Evolutionary conservation across 2,113 vertebrate genomes (phyloP).

Genomic region (Narcine bancroftii): DNA sequence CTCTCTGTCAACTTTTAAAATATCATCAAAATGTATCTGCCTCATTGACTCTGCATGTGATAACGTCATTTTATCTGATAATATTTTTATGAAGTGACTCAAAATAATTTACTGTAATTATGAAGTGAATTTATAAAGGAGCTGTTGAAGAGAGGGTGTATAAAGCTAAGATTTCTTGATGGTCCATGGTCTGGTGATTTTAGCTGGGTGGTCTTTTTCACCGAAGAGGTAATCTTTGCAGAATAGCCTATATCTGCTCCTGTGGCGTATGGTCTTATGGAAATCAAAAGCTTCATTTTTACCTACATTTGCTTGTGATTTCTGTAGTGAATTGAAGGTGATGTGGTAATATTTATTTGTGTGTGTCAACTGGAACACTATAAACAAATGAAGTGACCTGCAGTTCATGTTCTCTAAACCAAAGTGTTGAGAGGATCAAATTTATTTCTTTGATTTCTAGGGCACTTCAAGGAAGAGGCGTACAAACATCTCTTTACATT

Average conservation of each 20-base stretch:
- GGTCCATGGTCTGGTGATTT: not conserved
- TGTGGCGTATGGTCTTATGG: too few relatives aligned
- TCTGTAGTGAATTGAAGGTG: not conserved
- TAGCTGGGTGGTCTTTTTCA: not conserved
- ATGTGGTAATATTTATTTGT: not conserved
- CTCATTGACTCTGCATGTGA: not conserved
- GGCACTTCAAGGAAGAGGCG: not conserved
- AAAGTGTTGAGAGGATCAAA: not conserved
- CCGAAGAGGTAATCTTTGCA: not conserved
- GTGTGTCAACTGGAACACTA: not conserved
- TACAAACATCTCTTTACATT: conserved; percentile 12
- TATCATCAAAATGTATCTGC: not conserved
- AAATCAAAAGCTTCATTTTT: not conserved
- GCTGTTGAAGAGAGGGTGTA: not conserved
- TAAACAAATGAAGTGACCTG: not conserved
- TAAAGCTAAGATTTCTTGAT: not conserved
- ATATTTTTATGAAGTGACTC: not conserved
- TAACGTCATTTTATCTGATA: not conserved
- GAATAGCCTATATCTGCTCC: too few relatives aligned
- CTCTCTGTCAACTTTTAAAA: not conserved
- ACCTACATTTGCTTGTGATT: not conserved
- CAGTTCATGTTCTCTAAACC: not conserved
- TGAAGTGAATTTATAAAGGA: not conserved
- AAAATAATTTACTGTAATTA: not conserved
- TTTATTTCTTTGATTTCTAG: not conserved